Evolutionary conservation across 2,888 invertebrate genomes (phyloP), one percentile per base, ranked within the genome.

Genomic region (Drosophila recens): DNA sequence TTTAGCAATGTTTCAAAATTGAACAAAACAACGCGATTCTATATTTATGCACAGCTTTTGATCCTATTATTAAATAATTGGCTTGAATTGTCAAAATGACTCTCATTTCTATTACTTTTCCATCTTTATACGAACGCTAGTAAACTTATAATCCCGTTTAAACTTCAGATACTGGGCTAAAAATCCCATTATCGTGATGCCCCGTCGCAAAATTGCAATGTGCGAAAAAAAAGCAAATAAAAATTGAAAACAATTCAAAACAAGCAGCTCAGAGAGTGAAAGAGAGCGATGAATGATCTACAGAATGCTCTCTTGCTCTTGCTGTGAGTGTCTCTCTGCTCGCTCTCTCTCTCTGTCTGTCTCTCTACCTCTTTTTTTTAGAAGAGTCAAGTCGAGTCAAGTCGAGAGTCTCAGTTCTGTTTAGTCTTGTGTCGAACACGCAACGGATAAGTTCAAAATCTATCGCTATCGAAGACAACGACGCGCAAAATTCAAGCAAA

Each of bases 361-460:
- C 13, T 17, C 17, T 38, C 17, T 40, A 2, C 13, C 17, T 17
- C n/a, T 13, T 15, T 42, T 9, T 5, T 36, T 36, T 23, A n/a
- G 15, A 15, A 33, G 40, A 33, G 40, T 13, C 42, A 17, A 53
- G 33, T 13, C 42, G 30, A 53, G 33, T 23, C 11, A 43, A 43
- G 63, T 53, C 36, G 66, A 54, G 51, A 45, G 57, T 45, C 23
- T 52, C 11, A 46, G 51, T 15, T 48, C 36, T 42, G 53, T 17
- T 77, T 84, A 91, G 90, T 91, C 90, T 90, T 85, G 85, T 88
- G 90, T 87, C 88, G 91, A 88, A 83, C 87, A 80, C 85, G 79
- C 80, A 82, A 73, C 79, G 79, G 75, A 74, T 71, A 62, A 81
- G 79, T 79, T 76, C 57, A 61, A 43, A 70, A 73, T 23, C 23